Evolutionary conservation across 2,888 invertebrate genomes (phyloP).

Genomic region (Agrenia bidenticulata): DNA sequence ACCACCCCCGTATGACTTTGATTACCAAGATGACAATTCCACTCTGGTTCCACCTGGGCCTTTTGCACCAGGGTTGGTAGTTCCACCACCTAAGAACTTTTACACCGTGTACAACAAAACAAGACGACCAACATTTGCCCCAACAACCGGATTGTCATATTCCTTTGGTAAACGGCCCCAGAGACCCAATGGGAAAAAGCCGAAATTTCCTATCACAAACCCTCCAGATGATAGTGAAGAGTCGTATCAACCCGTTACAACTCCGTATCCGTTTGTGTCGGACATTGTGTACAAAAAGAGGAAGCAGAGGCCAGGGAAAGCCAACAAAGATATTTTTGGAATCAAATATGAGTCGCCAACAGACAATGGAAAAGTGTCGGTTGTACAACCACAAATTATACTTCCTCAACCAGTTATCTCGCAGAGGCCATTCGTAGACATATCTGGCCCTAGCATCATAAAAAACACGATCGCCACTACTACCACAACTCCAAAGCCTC

Average conservation of each 20-base stretch:
- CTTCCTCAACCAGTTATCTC: slow-evolving; percentile 27
- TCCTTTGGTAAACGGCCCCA: slow-evolving; percentile 41
- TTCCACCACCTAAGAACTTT: slow-evolving; percentile 85
- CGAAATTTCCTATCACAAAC: slow-evolving; percentile 52
- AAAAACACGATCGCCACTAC: slow-evolving; percentile 19
- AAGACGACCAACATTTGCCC: slow-evolving; percentile 4
- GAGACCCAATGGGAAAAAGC: slow-evolving; percentile 51
- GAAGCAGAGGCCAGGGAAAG: slow-evolving; percentile 42
- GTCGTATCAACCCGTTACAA: slow-evolving; percentile 39
- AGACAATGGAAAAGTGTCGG: not conserved
- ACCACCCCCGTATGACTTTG: slow-evolving; percentile 85
- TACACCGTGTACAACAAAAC: slow-evolving; percentile 69
- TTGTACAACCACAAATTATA: slow-evolving; percentile 24
- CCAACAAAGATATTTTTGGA: slow-evolving; percentile 38
- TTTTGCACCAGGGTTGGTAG: slow-evolving; percentile 80
- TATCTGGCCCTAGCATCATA: slow-evolving; percentile 23
- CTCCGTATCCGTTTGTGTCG: slow-evolving; percentile 24
- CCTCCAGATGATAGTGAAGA: slow-evolving; percentile 51
- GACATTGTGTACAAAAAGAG: slow-evolving; percentile 36
- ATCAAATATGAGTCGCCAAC: slow-evolving; percentile 29
- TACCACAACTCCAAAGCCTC: slow-evolving; percentile 44
- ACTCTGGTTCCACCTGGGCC: slow-evolving; percentile 78
- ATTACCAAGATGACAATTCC: slow-evolving; percentile 74
- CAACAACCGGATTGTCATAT: slow-evolving; percentile 22
- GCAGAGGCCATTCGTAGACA: slow-evolving; percentile 26